Base-by-base conservation (phyloP, 2,888 invertebrate genomes). In the Macaria liturata region DNA sequence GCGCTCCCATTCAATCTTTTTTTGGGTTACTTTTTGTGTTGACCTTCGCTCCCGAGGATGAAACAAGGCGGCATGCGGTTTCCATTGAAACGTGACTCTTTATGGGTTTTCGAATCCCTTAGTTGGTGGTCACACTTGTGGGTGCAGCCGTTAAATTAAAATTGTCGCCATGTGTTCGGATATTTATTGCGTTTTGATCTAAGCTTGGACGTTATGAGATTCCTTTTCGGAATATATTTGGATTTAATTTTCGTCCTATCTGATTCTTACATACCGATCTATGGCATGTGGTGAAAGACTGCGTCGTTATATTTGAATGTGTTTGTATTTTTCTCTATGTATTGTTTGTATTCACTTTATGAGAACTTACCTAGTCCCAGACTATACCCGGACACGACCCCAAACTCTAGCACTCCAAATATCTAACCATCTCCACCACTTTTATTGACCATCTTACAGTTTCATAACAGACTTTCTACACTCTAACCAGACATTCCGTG, bases 11-110 rank as follows among this genome's bases (percentile, higher is more conserved):
- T 79, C 70, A 76, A 58, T 37, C 57, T 71, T 76, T 74, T 75
- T 74, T 61, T 9, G 55, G 37, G 49, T 37, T 32, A 20, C 9
- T 65, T 71, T 75, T 77, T 76, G 75, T 67, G 62, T 65, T 67
- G 76, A 76, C 72, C 74, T 74, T 66, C 64, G 72, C 65, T 70
- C 70, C 63, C 62, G 51, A 60, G 72, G 69, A 74, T 76, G 67
- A 77, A 76, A 78, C 70, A 76, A 78, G 77, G 49, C 73, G 72
- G 74, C 74, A 66, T 70, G 78, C 78, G 80, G 82, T 71, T 67
- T 70, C 74, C 64, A 72, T 78, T 84, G 83, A 83, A 83, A 84
- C 71, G 54, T 65, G 78, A 84, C 60, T 64, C 74, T 59, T 70
- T 70, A 71, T 70, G 65, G 66, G 64, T 74, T 76, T 72, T 64